phyloP scores from a whole-genome alignment of 2,113 vertebrate species.

The Phaethornis superciliosus region DNA sequence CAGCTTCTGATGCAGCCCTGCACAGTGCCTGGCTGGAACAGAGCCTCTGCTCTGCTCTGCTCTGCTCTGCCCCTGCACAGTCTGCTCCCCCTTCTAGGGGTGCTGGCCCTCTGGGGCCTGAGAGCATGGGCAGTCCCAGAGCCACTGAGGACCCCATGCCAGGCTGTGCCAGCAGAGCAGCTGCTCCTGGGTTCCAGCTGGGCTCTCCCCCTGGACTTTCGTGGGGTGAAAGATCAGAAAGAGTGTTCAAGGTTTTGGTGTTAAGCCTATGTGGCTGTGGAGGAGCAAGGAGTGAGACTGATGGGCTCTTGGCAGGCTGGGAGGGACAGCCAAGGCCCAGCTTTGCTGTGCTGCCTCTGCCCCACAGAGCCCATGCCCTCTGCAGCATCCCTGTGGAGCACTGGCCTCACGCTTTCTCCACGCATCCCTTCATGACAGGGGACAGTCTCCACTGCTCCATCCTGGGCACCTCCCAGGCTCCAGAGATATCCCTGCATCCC shows the following conservation, averaged over 20 bases:
- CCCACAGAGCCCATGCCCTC: not conserved
- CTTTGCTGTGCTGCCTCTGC: not conserved
- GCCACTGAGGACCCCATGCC: accelerated
- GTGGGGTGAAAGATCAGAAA: not conserved
- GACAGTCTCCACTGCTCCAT: not conserved
- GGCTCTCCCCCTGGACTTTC: not conserved
- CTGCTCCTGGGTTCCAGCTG: not conserved
- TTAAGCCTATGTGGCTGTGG: not conserved
- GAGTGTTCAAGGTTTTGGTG: not conserved
- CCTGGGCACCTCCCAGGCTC: accelerated
- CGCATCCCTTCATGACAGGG: not conserved
- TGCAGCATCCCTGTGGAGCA: not conserved
- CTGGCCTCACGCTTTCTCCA: accelerated
- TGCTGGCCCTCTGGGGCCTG: not conserved
- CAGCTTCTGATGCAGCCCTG: not conserved
- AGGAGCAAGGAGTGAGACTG: not conserved
- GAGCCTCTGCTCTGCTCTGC: not conserved
- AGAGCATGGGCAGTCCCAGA: accelerated
- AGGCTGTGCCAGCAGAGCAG: not conserved
- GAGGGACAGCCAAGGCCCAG: accelerated
- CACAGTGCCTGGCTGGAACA: accelerated
- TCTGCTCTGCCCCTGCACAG: not conserved
- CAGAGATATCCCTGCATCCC: not conserved
- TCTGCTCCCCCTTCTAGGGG: not conserved
- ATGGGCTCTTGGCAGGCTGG: too few relatives aligned